These are phyloP conservation scores for Aulostomus chinensis DNA, from an alignment of 2,797 vertebrate species.

Conservation along the genomic window DNA sequence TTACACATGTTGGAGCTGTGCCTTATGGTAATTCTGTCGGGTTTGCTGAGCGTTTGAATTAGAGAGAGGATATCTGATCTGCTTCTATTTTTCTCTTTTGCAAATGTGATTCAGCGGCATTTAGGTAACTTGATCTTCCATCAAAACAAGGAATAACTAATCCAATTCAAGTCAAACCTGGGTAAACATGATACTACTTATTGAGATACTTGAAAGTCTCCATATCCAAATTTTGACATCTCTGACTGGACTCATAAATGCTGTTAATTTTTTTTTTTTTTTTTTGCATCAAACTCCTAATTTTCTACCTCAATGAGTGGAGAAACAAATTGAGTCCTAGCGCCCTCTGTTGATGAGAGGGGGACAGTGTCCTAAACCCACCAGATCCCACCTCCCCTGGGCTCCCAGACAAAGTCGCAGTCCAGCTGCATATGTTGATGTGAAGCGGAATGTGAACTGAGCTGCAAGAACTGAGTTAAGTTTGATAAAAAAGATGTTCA, in stretches of 20 bases:
- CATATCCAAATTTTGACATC: slow-evolving; percentile 20
- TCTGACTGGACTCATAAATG: no score
- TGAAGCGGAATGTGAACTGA: neutral
- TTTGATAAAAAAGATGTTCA: neutral
- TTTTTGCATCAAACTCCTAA: slow-evolving; percentile 21
- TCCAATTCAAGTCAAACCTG: slow-evolving; percentile 7
- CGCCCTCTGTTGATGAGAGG: slow-evolving; percentile 77
- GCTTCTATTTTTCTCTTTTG: neutral
- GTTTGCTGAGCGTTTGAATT: slow-evolving; percentile 25
- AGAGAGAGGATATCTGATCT: slow-evolving; percentile 31
- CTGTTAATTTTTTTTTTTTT: neutral
- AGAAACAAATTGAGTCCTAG: slow-evolving; percentile 73
- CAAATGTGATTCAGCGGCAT: slow-evolving; percentile 20
- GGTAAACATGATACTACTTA: neutral
- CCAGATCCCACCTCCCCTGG: slow-evolving; percentile 2
- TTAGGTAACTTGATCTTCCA: slow-evolving; percentile 6
- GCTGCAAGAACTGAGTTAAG: neutral
- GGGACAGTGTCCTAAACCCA: slow-evolving; percentile 10
- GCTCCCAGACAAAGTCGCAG: neutral
- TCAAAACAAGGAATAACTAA: slow-evolving; percentile 1
- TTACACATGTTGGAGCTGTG: slow-evolving; percentile 53
- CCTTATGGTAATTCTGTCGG: slow-evolving; percentile 41
- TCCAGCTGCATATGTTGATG: neutral
- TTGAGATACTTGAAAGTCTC: no score
- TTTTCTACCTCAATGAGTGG: slow-evolving; percentile 6